Evolutionary conservation across 1,140 invertebrate genomes (phyloP).

Genomic region (Holcopasites calliopsidis): DNA sequence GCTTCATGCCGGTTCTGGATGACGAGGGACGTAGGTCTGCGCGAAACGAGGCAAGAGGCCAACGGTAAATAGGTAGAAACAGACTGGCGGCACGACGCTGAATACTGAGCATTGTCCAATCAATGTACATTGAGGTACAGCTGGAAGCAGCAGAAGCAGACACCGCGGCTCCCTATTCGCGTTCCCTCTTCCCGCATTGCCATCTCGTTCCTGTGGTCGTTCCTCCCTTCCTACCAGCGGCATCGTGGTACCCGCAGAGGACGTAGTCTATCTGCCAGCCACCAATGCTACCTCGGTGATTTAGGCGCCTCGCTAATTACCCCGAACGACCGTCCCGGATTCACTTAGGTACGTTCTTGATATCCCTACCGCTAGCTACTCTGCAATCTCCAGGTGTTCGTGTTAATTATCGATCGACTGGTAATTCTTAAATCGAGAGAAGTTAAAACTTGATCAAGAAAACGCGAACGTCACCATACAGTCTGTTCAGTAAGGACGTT

Average conservation of each 20-base stretch:
- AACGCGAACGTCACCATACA: no score
- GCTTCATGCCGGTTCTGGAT: background rate
- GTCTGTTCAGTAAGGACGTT: no score
- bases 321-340: constrained; percentile 66
- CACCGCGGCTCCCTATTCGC: constrained; percentile 35
- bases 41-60: constrained; percentile 12
- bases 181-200: constrained; percentile 12
- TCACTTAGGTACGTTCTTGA: constrained; percentile 65
- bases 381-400: background rate
- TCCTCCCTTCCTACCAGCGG: constrained; percentile 20
- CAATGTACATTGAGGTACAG: constrained; percentile 69
- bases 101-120: constrained; percentile 67
- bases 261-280: constrained; percentile 66
- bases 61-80: constrained; percentile 52
- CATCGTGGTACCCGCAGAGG: constrained; percentile 69
- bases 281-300: constrained; percentile 70
- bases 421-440: background rate
- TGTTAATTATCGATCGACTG: background rate
- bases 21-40: background rate
- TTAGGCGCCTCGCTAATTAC: constrained; percentile 74
- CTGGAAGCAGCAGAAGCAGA: constrained; percentile 50
- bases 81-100: constrained; percentile 40
- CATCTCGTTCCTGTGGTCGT: background rate
- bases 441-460: constrained; percentile 9
- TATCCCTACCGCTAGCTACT: background rate